Percentiles rank a stretch among this genome's conserved stretches.
These are phyloP conservation scores for Radopholus similis DNA, from an alignment of 1,140 invertebrate genomes.

Conservation along the genomic window DNA sequence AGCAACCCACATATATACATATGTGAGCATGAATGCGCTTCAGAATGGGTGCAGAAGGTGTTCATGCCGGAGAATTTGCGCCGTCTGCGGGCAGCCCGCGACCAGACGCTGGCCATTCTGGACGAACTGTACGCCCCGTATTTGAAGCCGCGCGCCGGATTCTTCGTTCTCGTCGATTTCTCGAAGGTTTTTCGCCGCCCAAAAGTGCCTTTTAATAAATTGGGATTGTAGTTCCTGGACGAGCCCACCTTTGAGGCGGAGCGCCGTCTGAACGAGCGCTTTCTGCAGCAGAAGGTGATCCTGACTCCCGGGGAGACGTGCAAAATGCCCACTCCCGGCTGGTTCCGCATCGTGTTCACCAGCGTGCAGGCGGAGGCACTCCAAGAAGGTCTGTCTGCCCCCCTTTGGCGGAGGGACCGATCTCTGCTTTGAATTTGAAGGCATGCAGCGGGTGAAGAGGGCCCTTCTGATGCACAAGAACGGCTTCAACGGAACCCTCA, in stretches of 20 bases:
- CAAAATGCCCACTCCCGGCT: conserved; percentile 29
- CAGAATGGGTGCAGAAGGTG: conserved; percentile 39
- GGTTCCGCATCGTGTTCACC: conserved; percentile 41
- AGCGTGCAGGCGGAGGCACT: conserved; percentile 20
- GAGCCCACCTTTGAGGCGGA: conserved; percentile 39
- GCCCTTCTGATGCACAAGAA: too few species aligned
- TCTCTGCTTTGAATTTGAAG: too few species aligned
- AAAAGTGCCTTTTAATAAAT: conserved; percentile 8
- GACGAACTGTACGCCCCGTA: conserved; percentile 22
- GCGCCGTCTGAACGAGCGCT: conserved; percentile 13
- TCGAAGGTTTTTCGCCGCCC: conserved; percentile 14
- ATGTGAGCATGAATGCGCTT: not conserved
- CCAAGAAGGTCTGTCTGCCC: conserved; percentile 33
- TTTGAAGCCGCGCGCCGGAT: conserved; percentile 36
- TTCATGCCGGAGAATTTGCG: conserved; percentile 45
- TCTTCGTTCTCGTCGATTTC: conserved; percentile 40
- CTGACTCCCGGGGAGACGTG: conserved; percentile 35
- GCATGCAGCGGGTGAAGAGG: too few species aligned
- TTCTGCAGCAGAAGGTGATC: conserved; percentile 34
- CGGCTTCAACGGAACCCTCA: too few species aligned
- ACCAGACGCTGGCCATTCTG: conserved; percentile 20
- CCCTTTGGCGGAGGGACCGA: too few species aligned
- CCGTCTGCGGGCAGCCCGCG: conserved; percentile 28
- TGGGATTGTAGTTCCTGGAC: conserved; percentile 30
- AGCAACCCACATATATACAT: not conserved